Evolutionary conservation across 2,113 vertebrate species (phyloP), one percentile per base, ranked within the genome.

Genomic region (Melospiza melodia): DNA sequence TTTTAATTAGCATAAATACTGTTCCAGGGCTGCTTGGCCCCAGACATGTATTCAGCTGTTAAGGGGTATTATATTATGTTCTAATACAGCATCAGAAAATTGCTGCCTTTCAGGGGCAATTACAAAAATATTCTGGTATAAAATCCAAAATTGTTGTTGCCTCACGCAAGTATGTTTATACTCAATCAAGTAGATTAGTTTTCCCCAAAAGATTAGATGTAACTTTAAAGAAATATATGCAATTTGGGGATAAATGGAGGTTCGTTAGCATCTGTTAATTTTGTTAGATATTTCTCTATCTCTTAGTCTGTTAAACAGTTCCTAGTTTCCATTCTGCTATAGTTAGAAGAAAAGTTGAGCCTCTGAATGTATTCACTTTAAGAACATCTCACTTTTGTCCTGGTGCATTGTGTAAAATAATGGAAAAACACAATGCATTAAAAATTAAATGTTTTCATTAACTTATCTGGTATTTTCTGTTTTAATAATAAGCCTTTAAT

Each of bases 1-100:
- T 95, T 94, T 90, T 97, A 97, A 95, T 97, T 91, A 89, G 69
- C 75, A 69, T 95, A 96, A 96, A 89, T 89, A 90, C 75, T 82
- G 58, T 76, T 67, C 35, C 71, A 57, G 55, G 43, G 52, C 55
- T 73, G 52, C 65, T 67, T 84, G 76, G 66, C 54, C 66, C 39
- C 19, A 5, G 81, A 72, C 31, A 0, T 67, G 9, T 68, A 59
- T 61, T 87, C 52, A 88, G 73, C 43, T 86, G 58, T 33, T 63
- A 74, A 67, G 21, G 25, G 43, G 18, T 66, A n/a, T 78, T 74
- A 57, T 10, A 21, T 48, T 54, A 30, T 75, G 49, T 90, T 75
- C 37, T 76, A 86, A 78, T 61, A 72, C 11, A 84, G 44, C 54
- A 74, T 48, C 62, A 83, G 69, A 88, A 90, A 87, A 92, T 87